Evolutionary conservation across 2,888 invertebrate genomes (phyloP), one percentile per base, ranked within the genome.

Genomic region (Aporophyla lueneburgensis): DNA sequence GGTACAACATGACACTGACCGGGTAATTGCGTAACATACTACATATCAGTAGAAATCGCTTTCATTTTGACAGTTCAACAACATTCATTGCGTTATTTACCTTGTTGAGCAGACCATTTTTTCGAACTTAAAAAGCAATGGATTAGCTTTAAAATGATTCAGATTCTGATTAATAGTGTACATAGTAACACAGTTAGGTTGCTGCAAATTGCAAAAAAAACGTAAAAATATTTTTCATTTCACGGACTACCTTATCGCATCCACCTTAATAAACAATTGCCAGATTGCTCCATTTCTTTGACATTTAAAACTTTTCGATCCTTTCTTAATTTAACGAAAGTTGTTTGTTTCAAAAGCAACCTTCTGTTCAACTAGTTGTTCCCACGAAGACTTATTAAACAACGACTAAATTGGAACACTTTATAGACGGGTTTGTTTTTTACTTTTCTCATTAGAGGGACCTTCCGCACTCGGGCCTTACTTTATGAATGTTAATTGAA

Each of bases 371-470:
- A 51, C 68, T 78, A 74, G 59, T 71, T 74, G 75, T 84, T 88
- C 83, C 75, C 87, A 85, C 86, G 80, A 63, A 72, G 63, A 66
- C 77, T 85, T 78, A 78, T 74, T 76, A 86, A 33, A 83, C 83
- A 70, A 27, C 54, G 43, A 69, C 86, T 68, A 81, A 88, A 90
- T 86, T 89, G 86, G 88, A 87, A 81, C 83, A 81, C 85, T 86
- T 88, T 89, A 89, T 86, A 80, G 78, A 78, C 82, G 83, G 84
- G 74, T 90, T 88, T 90, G 88, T 88, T 89, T 88, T 83, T 89
- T 88, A 89, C 88, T 77, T 86, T 83, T 86, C 87, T 89, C 89
- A 91, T 90, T 89, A 90, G 88, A 87, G 82, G 24, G 67, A 83
- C 85, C 84, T 86, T 83, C 77, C 72, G 67, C 70, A 80, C 72